Base-by-base conservation (phyloP, 2,888 invertebrate genomes). In the Crioceris asparagi region DNA sequence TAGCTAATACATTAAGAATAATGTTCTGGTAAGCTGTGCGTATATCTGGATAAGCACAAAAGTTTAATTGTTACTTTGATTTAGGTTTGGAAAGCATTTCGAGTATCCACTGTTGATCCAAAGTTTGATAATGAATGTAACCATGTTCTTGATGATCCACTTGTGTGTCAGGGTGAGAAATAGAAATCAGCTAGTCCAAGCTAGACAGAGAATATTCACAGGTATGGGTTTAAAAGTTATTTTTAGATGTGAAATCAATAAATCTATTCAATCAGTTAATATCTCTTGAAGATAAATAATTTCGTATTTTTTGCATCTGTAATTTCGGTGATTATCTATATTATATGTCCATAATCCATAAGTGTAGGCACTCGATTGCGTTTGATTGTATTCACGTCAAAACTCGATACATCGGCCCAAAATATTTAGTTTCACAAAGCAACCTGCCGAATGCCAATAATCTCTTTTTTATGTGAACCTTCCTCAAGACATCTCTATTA, bases 51-150 rank as follows among this genome's bases (percentile, higher is more conserved):
- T 21, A 21, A 7, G 21, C 21, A 7, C 21, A 21, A 7, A 16
- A 10, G 11, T 15, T n/a, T 32, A 17, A n/a, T 8, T 38, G 19
- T 23, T 34, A 39, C 8, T 15, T 15, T 27, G 10, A 32, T 19
- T 44, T 53, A 98, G 97, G 97, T 97, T 98, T 76, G 97, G 97
- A 47, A 93, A 90, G 68, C 84, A 83, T 50, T 98, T 90, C 72
- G 97, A 99, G 69, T 71, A 86, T 59, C 96, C 97, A 39, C 71
- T 98, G 46, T 74, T 98, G 50, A 74, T 91, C 43, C 98, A 98
- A 70, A 97, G 96, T 69, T 77, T 97, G 59, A 79, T 98, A 39
- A 98, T 99, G 98, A 94, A 90, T 59, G 61, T 85, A 39, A 85
- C 91, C 48, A 99, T 99, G 98, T 77, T 94, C 66, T 72, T 79